Conservation (phyloP, 2,797 vertebrate species). For the Sebastes steindachneri region DNA sequence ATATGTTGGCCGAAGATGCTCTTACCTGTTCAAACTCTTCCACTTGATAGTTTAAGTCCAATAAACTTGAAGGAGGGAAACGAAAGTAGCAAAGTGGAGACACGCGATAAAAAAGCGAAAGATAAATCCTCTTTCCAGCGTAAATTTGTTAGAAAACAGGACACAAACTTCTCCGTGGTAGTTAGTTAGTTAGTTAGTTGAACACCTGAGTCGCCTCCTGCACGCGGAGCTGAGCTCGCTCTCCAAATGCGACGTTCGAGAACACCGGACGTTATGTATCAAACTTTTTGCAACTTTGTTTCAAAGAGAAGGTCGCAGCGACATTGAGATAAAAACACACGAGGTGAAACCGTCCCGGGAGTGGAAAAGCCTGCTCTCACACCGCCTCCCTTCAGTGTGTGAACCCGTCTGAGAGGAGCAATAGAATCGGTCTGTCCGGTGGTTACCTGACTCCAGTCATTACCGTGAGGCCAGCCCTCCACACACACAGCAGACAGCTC, state of each 20-base stretch:
- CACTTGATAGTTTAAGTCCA: constrained; percentile 20
- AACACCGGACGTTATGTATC: background rate
- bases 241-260: background rate
- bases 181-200: background rate
- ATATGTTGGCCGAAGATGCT: background rate
- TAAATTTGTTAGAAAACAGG: background rate
- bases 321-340: background rate
- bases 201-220: constrained; percentile 66
- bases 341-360: background rate
- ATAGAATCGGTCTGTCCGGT: constrained; percentile 20
- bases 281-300: constrained; percentile 34
- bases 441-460: constrained; percentile 78
- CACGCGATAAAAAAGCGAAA: background rate
- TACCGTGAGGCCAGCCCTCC: constrained; percentile 62
- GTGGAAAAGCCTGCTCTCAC: background rate
- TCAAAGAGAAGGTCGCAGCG: background rate
- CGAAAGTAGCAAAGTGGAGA: background rate
- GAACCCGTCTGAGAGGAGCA: constrained; percentile 19
- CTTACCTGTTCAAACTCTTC: constrained; percentile 52
- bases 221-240: background rate
- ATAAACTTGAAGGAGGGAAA: background rate
- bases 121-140: background rate
- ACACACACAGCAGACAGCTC: background rate
- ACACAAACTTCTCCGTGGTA: background rate
- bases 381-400: constrained; percentile 13